A percentile compares a stretch with the other conserved stretches of the same genome.
These are phyloP conservation scores for Carapus acus DNA, from an alignment of 2,797 vertebrate genomes.

Conservation along the genomic window DNA sequence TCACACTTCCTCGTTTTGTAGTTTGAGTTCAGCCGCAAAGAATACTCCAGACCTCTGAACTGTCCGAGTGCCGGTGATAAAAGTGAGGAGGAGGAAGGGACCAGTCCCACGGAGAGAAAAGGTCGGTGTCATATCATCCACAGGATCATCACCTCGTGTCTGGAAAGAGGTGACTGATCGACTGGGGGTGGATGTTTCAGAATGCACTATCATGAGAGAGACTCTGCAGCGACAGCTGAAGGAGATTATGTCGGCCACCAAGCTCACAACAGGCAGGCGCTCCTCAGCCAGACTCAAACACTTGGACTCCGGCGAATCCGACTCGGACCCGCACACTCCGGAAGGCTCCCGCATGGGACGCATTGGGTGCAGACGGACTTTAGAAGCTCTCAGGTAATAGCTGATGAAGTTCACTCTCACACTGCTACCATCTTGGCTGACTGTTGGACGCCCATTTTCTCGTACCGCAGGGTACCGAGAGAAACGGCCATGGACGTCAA, in stretches of 20 bases:
- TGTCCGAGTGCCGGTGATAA: slow-evolving; percentile 46
- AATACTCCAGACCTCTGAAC: slow-evolving; percentile 22
- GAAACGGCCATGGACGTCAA: slow-evolving; percentile 78
- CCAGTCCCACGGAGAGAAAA: slow-evolving; percentile 37
- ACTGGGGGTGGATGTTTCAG: slow-evolving; percentile 72
- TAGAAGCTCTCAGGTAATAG: slow-evolving; percentile 87
- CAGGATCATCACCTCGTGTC: too few species aligned
- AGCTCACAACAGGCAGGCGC: slow-evolving; percentile 76
- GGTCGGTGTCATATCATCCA: slow-evolving; percentile 30
- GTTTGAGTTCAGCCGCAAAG: slow-evolving; percentile 29
- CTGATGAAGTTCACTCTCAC: not conserved
- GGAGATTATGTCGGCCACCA: slow-evolving; percentile 97
- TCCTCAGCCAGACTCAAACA: slow-evolving; percentile 67
- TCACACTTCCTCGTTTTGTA: slow-evolving; percentile 14
- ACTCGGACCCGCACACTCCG: slow-evolving; percentile 77
- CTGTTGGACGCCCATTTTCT: too few species aligned
- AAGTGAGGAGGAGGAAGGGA: slow-evolving; percentile 37
- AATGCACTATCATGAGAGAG: slow-evolving; percentile 90
- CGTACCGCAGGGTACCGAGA: slow-evolving; percentile 79
- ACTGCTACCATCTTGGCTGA: too few species aligned
- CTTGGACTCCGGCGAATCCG: slow-evolving; percentile 60
- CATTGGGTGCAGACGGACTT: slow-evolving; percentile 73
- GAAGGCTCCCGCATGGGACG: slow-evolving; percentile 70
- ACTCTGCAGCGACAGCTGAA: slow-evolving; percentile 90
- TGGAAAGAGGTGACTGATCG: not conserved